Base-by-base conservation (phyloP, 2,888 invertebrate species). In the Rhogogaster chlorosoma region DNA sequence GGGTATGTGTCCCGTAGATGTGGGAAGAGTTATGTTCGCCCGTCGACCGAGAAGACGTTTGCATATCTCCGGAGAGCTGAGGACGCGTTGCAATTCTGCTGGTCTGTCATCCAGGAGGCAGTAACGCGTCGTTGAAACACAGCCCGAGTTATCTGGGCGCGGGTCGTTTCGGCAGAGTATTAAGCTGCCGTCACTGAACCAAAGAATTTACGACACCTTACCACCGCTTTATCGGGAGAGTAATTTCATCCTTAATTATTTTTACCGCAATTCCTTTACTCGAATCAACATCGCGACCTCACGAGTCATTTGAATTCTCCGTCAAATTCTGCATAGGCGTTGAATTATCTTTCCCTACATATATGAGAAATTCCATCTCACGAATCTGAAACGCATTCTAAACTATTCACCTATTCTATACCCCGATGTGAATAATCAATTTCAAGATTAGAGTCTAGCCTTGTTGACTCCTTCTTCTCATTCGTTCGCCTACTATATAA, bases 1-100 rank as follows among this genome's bases (percentile, higher is more conserved):
- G 80, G 75, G 84, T 75, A 84, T 87, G 90, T 89, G 90, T 90
- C 78, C 77, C 87, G 86, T 90, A 89, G 87, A 89, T 91, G 91
- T 91, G 89, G 67, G 87, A 88, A 80, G 92, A 93, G 90, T 93
- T 93, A 93, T 92, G 91, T 89, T 87, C 90, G 89, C 88, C 89
- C 91, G 91, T 92, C 92, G 90, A 86, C 87, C 88, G 89, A 88
- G 89, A 88, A 90, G 91, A 93, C 92, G 90, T 92, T 91, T 91
- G 92, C 92, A 92, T 92, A 92, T 93, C 91, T 92, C 88, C 89
- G 88, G 87, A 80, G 80, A 80, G 61, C 57, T 61, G 88, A 86
- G 85, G 77, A 85, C 84, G 82, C 84, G 84, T 84, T 85, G 84
- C 80, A 64, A 57, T 83, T 78, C 86, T 87, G 88, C 86, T 87